phyloP scores from a whole-genome alignment of 2,888 invertebrate species.

The Liposcelis brunnea region DNA sequence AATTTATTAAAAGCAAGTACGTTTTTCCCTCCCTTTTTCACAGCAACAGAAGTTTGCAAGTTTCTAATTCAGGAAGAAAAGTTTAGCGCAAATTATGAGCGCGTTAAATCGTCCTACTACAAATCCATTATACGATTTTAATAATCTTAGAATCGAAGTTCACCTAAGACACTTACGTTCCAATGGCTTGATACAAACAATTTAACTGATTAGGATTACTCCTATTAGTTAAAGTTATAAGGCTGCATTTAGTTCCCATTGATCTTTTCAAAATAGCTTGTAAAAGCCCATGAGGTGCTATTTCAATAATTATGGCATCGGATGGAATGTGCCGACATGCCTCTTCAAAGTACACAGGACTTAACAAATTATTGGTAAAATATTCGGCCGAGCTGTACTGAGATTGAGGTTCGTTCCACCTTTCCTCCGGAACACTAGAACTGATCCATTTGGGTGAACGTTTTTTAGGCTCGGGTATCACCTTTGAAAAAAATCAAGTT shows the following conservation, averaged over 20 bases:
- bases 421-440: conserved; percentile 40
- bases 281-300: conserved; percentile 77
- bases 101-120: no score
- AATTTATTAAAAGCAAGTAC: no score
- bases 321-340: conserved; percentile 58
- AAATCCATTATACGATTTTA: no score
- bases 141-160: no score
- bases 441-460: conserved; percentile 46
- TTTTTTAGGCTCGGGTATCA: conserved; percentile 29
- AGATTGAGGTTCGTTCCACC: conserved; percentile 39
- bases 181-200: background rate
- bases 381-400: conserved; percentile 43
- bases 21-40: no score
- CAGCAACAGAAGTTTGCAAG: no score
- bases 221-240: background rate
- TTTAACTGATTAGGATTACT: background rate
- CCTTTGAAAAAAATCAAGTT: conserved; percentile 20
- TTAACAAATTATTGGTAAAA: conserved; percentile 46
- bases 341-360: conserved; percentile 65
- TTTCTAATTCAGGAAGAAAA: no score
- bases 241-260: conserved; percentile 23
- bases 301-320: conserved; percentile 70
- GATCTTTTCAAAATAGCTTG: conserved; percentile 74
- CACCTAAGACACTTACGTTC: conserved; percentile 1
- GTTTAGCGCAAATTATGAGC: no score